A percentile compares a stretch with the other conserved stretches of the same genome.
These are phyloP conservation scores for Loripinus fragilis DNA, from an alignment of 2,888 invertebrate genomes.

Conservation along the genomic window DNA sequence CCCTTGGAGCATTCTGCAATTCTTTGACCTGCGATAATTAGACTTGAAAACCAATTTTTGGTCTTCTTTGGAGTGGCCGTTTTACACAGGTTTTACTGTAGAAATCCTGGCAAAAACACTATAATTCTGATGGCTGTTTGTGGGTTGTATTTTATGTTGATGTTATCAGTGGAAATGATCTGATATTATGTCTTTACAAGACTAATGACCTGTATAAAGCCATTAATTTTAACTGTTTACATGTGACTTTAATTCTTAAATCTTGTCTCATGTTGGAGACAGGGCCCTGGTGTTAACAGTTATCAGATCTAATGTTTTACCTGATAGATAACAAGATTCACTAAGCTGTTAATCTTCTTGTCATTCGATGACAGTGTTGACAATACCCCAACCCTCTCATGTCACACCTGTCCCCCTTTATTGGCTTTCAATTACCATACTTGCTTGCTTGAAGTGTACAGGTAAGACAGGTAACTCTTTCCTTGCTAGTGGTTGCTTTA, in stretches of 20 bases:
- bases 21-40: too few species aligned
- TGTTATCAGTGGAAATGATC: background rate
- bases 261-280: background rate
- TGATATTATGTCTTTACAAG: background rate
- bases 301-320: constrained; percentile 16
- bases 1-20: too few species aligned
- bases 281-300: background rate
- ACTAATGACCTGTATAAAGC: background rate
- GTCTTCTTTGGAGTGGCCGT: too few species aligned
- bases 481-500: too few species aligned
- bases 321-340: background rate
- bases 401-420: constrained; percentile 32
- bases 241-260: background rate
- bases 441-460: background rate
- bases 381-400: constrained; percentile 26
- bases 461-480: background rate
- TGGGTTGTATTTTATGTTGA: background rate
- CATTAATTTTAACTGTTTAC: constrained; percentile 13
- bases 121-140: too few species aligned
- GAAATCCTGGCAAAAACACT: too few species aligned
- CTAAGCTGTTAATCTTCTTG: constrained; percentile 22
- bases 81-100: too few species aligned
- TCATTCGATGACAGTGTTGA: constrained; percentile 14
- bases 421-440: constrained; percentile 1
- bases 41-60: too few species aligned